Evolutionary conservation across 1,140 invertebrate species (phyloP).

Genomic region (Coptotermes formosanus): DNA sequence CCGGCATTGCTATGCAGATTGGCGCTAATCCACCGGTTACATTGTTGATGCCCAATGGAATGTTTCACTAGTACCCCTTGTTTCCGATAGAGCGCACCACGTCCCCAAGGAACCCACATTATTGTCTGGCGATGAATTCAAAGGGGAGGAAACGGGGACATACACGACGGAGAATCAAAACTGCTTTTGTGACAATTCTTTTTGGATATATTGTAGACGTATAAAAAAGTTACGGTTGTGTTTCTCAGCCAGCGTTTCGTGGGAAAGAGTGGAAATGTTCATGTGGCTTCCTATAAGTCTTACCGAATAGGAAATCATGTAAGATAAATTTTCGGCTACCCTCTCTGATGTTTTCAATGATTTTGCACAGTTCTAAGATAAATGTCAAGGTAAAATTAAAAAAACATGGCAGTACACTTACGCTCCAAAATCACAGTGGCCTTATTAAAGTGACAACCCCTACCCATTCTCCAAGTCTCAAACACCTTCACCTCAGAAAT

Average conservation of each 20-base stretch:
- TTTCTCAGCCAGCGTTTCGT: background rate
- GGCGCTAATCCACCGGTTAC: background rate
- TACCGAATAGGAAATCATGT: too few relatives aligned
- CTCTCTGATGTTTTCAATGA: too few relatives aligned
- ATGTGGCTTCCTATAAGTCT: too few relatives aligned
- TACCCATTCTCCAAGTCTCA: too few relatives aligned
- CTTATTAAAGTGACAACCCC: too few relatives aligned
- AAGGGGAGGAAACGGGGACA: background rate
- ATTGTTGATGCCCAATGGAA: conserved; percentile 14
- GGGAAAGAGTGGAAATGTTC: too few relatives aligned
- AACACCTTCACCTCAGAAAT: too few relatives aligned
- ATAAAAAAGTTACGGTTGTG: background rate
- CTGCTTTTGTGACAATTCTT: background rate
- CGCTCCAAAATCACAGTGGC: too few relatives aligned
- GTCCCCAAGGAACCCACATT: background rate
- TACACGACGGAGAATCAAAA: background rate
- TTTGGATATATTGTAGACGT: background rate
- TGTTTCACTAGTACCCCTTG: conserved; percentile 3
- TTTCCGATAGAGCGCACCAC: conserved; percentile 6
- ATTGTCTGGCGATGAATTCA: background rate
- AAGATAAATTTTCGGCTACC: too few relatives aligned
- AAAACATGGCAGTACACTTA: too few relatives aligned
- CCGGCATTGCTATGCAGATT: conserved; percentile 13
- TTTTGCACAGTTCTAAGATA: too few relatives aligned
- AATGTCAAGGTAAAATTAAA: too few relatives aligned